Evolutionary conservation across 92 coral and sea anemone genomes (phyloP).

Genomic region (Paragorgia papillata): DNA sequence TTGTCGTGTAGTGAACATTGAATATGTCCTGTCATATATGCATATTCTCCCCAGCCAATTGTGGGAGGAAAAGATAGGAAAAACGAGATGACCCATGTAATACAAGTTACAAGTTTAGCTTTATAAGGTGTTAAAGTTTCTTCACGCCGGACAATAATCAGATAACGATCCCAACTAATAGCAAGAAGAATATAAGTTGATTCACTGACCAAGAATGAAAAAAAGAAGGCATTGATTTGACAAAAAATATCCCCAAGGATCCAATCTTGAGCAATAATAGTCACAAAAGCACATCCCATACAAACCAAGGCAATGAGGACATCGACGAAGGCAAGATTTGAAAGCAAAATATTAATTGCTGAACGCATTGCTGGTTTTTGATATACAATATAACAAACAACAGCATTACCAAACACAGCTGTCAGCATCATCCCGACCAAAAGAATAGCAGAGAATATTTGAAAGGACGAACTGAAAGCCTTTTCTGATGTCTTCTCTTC

Average conservation of each 20-base stretch:
- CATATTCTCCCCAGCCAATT: slow-evolving; percentile 86
- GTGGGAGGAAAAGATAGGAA: slow-evolving; percentile 76
- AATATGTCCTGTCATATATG: slow-evolving; percentile 69
- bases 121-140: slow-evolving; percentile 89
- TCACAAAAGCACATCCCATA: slow-evolving; percentile 78
- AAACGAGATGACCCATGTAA: slow-evolving; percentile 82
- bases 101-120: slow-evolving; percentile 76
- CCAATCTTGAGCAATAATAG: slow-evolving; percentile 78
- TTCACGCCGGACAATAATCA: slow-evolving; percentile 80
- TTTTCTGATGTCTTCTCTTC: neutral
- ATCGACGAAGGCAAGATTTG: slow-evolving; percentile 91
- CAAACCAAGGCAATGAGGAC: slow-evolving; percentile 78
- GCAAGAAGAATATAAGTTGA: slow-evolving; percentile 84
- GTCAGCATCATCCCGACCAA: slow-evolving; percentile 73
- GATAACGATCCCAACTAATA: slow-evolving; percentile 87
- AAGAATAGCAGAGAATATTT: slow-evolving; percentile 50
- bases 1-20: slow-evolving; percentile 66
- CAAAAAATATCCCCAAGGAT: slow-evolving; percentile 81
- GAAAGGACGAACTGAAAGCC: slow-evolving; percentile 17
- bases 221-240: slow-evolving; percentile 77
- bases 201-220: slow-evolving; percentile 80
- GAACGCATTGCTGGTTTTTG: slow-evolving; percentile 99
- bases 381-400: slow-evolving; percentile 93
- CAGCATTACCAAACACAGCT: slow-evolving; percentile 80
- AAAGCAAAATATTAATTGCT: slow-evolving; percentile 85